Conservation (phyloP, 2,888 invertebrate genomes). For the Dryadula phaetusa region DNA sequence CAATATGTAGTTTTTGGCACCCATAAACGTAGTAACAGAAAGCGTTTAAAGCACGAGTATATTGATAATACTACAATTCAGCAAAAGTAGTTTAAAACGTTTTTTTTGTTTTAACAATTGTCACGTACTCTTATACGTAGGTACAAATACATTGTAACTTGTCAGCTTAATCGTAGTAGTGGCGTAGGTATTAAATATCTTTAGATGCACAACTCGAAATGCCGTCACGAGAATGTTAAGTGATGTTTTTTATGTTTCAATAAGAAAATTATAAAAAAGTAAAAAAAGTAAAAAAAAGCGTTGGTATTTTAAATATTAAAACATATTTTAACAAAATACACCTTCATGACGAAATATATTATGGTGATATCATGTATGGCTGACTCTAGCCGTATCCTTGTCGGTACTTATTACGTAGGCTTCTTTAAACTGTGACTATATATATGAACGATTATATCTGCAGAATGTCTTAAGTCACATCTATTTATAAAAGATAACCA, state of each 20-base stretch:
- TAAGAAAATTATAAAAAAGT: not conserved
- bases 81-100: slow-evolving; percentile 4
- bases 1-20: not conserved
- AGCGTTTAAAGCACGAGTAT: not conserved
- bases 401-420: slow-evolving; percentile 44
- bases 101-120: slow-evolving; percentile 34
- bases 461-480: slow-evolving; percentile 30
- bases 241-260: not conserved
- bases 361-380: slow-evolving; percentile 50
- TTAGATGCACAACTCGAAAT: not conserved
- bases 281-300: not conserved
- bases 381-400: slow-evolving; percentile 47
- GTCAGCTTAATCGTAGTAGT: slow-evolving; percentile 26
- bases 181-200: slow-evolving; percentile 6
- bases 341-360: slow-evolving; percentile 44
- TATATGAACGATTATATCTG: slow-evolving; percentile 13
- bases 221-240: slow-evolving; percentile 12
- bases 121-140: slow-evolving; percentile 30
- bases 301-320: not conserved
- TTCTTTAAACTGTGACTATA: slow-evolving; percentile 19
- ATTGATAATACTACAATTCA: not conserved
- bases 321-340: slow-evolving; percentile 31
- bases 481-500: slow-evolving; percentile 27
- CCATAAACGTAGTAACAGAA: not conserved
- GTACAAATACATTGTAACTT: slow-evolving; percentile 20